Base-by-base conservation (phyloP, 2,113 vertebrate species). In the Burhinus oedicnemus region DNA sequence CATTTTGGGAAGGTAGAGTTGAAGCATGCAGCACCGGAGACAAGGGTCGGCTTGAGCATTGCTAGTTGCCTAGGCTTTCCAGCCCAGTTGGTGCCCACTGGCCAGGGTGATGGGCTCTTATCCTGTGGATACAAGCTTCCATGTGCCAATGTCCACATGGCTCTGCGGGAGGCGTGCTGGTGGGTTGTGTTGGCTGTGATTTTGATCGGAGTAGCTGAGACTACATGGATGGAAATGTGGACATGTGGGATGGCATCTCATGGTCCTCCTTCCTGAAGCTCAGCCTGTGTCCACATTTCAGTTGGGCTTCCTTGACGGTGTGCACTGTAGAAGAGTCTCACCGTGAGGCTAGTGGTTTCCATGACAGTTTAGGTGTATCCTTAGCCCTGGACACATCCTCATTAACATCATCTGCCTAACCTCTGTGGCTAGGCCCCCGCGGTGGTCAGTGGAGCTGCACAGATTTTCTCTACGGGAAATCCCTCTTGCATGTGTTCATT, bases 131-230 rank as follows among this genome's bases (percentile, higher is more conserved):
- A 9, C 45, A 52, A 65, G n/a, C 22, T 66, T 19, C 38, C 23
- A 3, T 15, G 13, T 68, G 17, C 34, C 12, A 6, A 2, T 60
- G 75, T 15, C 29, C 44, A 8, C 0, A 0, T 80, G 57, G 52
- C 62, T 78, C 42, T 75, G 64, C 6, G 4, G 34, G 20, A 68
- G 55, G 8, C 40, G 40, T 70, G 15, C 36, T 68, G 16, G 4
- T 65, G 44, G 17, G 21, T 66, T 83, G 21, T 55, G 36, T 32
- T 80, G 71, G 5, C 64, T 85, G 55, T 22, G 8, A 15, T 60
- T 93, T 38, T 64, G n/a, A 27, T 49, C 10, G 3, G 26, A 77
- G 10, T 36, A 18, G 23, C 22, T 57, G 27, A 64, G 44, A 11
- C 30, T 19, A 3, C 0, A 1, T 42, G 49, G 27, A 29, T 76